A percentile compares a stretch with the other conserved stretches of the same genome.
These are phyloP conservation scores for Gambelia wislizenii DNA, from an alignment of 2,797 vertebrate species.

Conservation along the genomic window DNA sequence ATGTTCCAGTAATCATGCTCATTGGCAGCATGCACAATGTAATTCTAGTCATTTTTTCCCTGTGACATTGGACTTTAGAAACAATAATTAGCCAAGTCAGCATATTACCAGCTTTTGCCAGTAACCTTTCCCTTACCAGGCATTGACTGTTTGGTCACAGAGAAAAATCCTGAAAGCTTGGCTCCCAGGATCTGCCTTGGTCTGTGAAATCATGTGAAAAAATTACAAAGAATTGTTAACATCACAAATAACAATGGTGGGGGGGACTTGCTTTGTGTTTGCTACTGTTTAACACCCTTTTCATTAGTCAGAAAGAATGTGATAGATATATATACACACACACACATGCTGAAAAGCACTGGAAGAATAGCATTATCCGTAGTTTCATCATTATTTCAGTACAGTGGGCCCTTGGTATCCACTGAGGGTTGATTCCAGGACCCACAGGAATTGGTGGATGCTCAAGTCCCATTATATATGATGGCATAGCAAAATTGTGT, in stretches of 20 bases:
- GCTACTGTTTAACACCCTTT: not conserved
- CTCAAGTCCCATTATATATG: too few species aligned
- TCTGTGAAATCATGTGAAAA: not conserved
- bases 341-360: too few species aligned
- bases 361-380: not conserved
- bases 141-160: constrained; percentile 32
- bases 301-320: not conserved
- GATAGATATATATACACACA: not conserved
- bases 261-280: not conserved
- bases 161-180: constrained; percentile 33
- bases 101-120: constrained; percentile 61
- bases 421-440: too few species aligned
- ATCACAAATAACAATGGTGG: not conserved
- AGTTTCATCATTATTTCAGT: not conserved
- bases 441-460: too few species aligned
- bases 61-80: constrained; percentile 77
- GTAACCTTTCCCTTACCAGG: constrained; percentile 35
- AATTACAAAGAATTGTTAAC: not conserved
- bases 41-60: constrained; percentile 80
- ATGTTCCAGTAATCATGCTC: constrained; percentile 76
- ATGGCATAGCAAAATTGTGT: too few species aligned
- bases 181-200: constrained; percentile 27
- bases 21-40: constrained; percentile 69
- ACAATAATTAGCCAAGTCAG: constrained; percentile 75
- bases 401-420: too few species aligned